phyloP scores from a whole-genome alignment of 2,797 vertebrate genomes.

The Rhyacichthys aspro region DNA sequence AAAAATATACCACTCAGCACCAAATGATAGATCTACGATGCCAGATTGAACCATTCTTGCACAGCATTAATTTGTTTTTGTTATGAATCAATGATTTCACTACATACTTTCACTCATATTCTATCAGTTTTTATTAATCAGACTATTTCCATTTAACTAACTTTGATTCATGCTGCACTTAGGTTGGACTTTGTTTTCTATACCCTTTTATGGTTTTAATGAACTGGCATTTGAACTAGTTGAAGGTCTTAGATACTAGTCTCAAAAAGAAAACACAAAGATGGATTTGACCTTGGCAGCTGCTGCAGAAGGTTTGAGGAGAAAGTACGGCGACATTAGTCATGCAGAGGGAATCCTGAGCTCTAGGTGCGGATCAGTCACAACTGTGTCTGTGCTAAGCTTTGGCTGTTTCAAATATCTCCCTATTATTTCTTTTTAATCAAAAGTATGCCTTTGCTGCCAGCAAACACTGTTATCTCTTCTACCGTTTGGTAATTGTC shows the following conservation, averaged over 20 bases:
- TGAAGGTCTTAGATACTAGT: background rate
- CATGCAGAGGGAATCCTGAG: conserved; percentile 42
- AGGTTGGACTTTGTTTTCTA: no score
- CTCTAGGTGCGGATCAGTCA: conserved; percentile 59
- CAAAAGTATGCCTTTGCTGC: conserved; percentile 67
- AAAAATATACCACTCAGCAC: background rate
- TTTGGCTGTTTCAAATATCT: conserved; percentile 55
- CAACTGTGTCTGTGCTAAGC: conserved; percentile 56
- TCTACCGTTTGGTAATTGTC: conserved; percentile 63
- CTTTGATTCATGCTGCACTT: no score
- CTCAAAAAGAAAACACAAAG: conserved; percentile 1
- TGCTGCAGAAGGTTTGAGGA: conserved; percentile 22
- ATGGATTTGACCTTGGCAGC: conserved; percentile 15
- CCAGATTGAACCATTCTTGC: no score
- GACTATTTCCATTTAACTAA: no score
- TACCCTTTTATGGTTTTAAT: no score
- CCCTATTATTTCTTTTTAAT: conserved; percentile 61
- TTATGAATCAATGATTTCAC: no score
- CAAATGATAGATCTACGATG: no score
- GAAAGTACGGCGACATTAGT: conserved; percentile 33
- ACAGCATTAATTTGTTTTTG: no score
- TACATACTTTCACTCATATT: no score
- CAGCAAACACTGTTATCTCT: conserved; percentile 61
- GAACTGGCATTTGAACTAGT: no score
- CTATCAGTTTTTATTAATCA: no score